Evolutionary conservation across 1,140 invertebrate genomes (phyloP), one percentile per base, ranked within the genome.

Genomic region (Stenopsyche tienmushanensis): DNA sequence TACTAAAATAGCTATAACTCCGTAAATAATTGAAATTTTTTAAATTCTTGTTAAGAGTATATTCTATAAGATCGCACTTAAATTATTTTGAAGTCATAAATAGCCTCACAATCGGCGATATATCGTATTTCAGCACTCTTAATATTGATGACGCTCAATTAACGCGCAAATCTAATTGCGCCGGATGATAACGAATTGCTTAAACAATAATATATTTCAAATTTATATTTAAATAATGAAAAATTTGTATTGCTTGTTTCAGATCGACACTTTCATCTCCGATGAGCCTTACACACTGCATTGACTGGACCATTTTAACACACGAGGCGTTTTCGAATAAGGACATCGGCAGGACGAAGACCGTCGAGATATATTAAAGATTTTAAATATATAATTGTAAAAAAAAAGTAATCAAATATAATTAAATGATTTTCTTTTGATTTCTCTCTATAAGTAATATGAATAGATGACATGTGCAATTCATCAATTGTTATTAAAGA

Each of bases 401-500:
- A 34, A 34, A 34, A 34, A 34, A 34, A 13, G 5, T 34, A 34
- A 34, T 7, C n/a, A n/a, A n/a, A n/a, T n/a, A n/a, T n/a, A n/a
- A n/a, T n/a, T 57, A 29, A 26, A 29, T 29, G 34, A 57, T 10
- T 57, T 57, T 57, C 47, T 23, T 42, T 44, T 58, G 24, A 25
- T 47, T 15, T 47, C 17, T 18, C 18, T 23, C 29, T 26, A 39
- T 45, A 60, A 60, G 57, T 47, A 47, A 58, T 44, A 58, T 25
- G 24, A 25, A 69, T 69, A 69, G 64, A 69, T 66, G 67, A 69
- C 64, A 66, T 66, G 67, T 69, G 67, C 67, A 69, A 69, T 69
- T 69, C 64, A 29, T 52, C 17, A 29, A 26, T 26, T 57, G 18
- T 52, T 69, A 60, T 65, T 34, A 34, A 34, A 34, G 29, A 34